Evolutionary conservation across 2,797 vertebrate species (phyloP).

Genomic region (Smutsia temminckii): DNA sequence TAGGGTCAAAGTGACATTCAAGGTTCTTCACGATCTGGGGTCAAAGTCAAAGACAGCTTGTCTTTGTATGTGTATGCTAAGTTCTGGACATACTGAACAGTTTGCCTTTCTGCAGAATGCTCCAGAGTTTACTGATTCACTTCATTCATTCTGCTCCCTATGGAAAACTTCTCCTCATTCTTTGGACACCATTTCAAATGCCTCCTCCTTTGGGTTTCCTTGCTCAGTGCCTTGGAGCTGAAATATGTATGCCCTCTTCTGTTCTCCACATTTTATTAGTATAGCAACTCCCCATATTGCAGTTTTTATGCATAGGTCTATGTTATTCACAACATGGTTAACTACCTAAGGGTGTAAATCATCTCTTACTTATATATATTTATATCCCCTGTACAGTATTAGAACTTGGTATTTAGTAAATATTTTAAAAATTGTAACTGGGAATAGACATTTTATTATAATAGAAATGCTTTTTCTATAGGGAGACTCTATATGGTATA

Average conservation of each 20-base stretch:
- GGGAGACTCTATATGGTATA: not conserved
- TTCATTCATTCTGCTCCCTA: not conserved
- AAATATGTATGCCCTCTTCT: not conserved
- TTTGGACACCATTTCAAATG: not conserved
- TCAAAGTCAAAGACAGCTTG: not conserved
- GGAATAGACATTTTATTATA: not conserved
- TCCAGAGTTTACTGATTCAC: not conserved
- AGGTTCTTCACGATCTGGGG: no score
- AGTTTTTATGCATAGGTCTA: not conserved
- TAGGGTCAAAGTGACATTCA: not conserved
- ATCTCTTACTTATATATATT: not conserved
- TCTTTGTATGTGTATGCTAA: not conserved
- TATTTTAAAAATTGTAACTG: not conserved
- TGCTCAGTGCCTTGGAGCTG: not conserved
- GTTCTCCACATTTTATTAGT: not conserved
- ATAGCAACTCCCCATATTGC: accelerated
- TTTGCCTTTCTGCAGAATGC: not conserved
- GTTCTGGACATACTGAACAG: not conserved
- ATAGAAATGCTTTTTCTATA: not conserved
- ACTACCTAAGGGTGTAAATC: not conserved
- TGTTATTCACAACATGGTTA: not conserved
- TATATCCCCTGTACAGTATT: not conserved
- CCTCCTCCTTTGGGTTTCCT: not conserved
- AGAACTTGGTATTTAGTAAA: not conserved
- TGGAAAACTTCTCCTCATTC: not conserved